Conservation (phyloP, 2,797 vertebrate species). For the Lepus townsendii region DNA sequence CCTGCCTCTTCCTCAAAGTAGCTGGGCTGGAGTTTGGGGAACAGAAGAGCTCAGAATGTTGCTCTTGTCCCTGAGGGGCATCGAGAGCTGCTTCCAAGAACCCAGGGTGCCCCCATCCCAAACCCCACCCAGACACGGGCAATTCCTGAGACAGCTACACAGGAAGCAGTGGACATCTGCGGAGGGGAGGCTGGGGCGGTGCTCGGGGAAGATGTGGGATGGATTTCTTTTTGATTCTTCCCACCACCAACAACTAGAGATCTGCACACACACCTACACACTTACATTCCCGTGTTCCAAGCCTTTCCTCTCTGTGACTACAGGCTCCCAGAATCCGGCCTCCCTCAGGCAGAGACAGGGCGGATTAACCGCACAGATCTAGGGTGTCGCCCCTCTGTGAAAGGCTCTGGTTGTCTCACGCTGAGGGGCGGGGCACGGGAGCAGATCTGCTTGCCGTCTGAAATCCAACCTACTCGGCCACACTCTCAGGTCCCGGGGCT, state of each 20-base stretch:
- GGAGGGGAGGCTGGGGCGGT: not conserved
- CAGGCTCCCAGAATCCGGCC: constrained; percentile 32
- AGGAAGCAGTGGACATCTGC: not conserved
- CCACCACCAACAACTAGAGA: not conserved
- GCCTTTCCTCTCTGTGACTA: constrained; percentile 1
- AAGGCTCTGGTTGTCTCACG: constrained; percentile 55
- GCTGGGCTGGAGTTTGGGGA: not conserved
- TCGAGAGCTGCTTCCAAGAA: constrained; percentile 25
- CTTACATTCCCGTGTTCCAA: not conserved
- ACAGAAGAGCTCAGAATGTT: constrained; percentile 6
- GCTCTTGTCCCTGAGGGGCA: not conserved
- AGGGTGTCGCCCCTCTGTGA: not conserved
- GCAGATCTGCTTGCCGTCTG: constrained; percentile 13
- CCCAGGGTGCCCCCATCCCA: not conserved
- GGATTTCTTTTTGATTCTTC: not conserved
- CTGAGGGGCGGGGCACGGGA: not conserved
- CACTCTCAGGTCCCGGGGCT: constrained; percentile 82
- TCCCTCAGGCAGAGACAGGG: not conserved
- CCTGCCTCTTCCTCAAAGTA: constrained; percentile 8
- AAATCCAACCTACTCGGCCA: constrained; percentile 84
- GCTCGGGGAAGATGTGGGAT: not conserved
- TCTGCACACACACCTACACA: not conserved
- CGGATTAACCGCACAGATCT: not conserved
- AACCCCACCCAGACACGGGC: not conserved
- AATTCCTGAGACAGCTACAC: not conserved